Percentiles rank a stretch among this genome's conserved stretches.
These are phyloP conservation scores for Mythimna loreyi DNA, from an alignment of 2,888 invertebrate species.

Conservation along the genomic window DNA sequence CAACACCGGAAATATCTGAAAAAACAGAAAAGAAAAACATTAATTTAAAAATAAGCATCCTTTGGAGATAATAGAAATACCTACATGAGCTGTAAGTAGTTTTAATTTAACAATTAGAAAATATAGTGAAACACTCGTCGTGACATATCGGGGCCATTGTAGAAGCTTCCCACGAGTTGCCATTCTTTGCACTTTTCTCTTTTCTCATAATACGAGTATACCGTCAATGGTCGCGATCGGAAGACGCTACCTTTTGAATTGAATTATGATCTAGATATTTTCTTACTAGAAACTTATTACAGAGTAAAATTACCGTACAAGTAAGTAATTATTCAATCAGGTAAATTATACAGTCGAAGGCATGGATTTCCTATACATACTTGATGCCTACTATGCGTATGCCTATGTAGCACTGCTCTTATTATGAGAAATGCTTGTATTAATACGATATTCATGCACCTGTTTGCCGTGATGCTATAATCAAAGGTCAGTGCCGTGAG, in stretches of 20 bases:
- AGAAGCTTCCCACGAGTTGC: slow-evolving; percentile 82
- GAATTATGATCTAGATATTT: slow-evolving; percentile 71
- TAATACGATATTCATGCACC: slow-evolving; percentile 22
- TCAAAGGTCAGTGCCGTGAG: slow-evolving; percentile 40
- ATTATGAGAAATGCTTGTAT: slow-evolving; percentile 12
- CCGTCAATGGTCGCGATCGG: slow-evolving; percentile 81
- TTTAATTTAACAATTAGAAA: slow-evolving; percentile 84
- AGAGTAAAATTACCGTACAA: slow-evolving; percentile 32
- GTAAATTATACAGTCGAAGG: slow-evolving; percentile 3
- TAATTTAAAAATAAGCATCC: slow-evolving; percentile 7
- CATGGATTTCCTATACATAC: slow-evolving; percentile 1
- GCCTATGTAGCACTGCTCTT: background rate
- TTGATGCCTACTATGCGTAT: background rate
- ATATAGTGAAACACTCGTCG: slow-evolving; percentile 84
- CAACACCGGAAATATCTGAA: slow-evolving; percentile 83
- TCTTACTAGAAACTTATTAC: slow-evolving; percentile 63
- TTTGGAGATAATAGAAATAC: background rate
- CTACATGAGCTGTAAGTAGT: slow-evolving; percentile 15
- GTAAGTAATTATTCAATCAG: slow-evolving; percentile 27
- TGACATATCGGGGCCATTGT: slow-evolving; percentile 84
- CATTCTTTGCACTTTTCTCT: slow-evolving; percentile 89
- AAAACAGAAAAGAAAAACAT: slow-evolving; percentile 53
- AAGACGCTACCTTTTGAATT: slow-evolving; percentile 77
- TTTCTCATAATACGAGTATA: slow-evolving; percentile 82
- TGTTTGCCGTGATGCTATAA: slow-evolving; percentile 25